phyloP scores from a whole-genome alignment of 2,113 vertebrate genomes.

The Piliocolobus tephrosceles region DNA sequence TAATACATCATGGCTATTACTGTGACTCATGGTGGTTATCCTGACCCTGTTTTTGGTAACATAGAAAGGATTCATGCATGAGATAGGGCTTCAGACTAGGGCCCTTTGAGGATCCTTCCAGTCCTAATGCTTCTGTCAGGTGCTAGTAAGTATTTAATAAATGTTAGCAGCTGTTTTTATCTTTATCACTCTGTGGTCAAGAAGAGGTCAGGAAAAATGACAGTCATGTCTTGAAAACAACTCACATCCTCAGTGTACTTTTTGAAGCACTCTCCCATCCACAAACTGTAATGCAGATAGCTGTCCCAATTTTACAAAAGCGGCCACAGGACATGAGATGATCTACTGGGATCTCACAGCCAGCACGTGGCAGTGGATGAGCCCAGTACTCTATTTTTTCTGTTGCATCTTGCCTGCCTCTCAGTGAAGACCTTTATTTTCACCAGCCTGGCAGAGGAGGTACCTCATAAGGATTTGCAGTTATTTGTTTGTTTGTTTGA shows the following conservation, averaged over 20 bases:
- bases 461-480: neutral
- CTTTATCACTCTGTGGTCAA: neutral
- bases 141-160: neutral
- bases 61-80: neutral
- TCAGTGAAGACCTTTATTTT: neutral
- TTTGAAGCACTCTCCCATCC: neutral
- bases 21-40: neutral
- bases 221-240: neutral
- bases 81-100: neutral
- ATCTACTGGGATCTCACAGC: neutral
- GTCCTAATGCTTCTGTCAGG: neutral
- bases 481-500: too few relatives aligned
- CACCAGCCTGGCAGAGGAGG: neutral
- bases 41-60: neutral
- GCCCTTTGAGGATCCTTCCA: neutral
- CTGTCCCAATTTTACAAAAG: neutral
- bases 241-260: neutral
- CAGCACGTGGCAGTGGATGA: neutral
- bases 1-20: neutral
- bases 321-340: neutral
- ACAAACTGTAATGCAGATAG: neutral
- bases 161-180: neutral
- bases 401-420: neutral
- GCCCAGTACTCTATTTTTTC: neutral
- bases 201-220: neutral